Conservation (phyloP, 2,888 invertebrate genomes). For the Drosophila pseudotakahashii region DNA sequence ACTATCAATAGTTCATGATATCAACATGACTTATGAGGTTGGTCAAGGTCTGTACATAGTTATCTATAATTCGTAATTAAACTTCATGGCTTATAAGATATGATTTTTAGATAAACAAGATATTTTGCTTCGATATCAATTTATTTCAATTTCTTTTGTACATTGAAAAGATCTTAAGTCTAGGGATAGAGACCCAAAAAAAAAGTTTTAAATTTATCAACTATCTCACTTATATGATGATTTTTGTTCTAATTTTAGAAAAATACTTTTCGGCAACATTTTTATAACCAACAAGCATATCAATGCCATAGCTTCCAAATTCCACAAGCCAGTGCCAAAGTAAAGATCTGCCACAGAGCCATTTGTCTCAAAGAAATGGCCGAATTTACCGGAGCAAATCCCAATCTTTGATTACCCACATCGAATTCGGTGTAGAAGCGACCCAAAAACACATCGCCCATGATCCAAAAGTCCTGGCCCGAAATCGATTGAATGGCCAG, state of each 20-base stretch:
- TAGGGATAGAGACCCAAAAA: neutral
- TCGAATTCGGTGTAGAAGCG: constrained; percentile 98
- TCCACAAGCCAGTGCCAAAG: neutral
- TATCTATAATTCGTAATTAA: neutral
- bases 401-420: constrained; percentile 92
- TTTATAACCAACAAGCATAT: no score
- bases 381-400: constrained; percentile 88
- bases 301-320: neutral
- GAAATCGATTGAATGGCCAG: constrained; percentile 92
- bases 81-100: neutral
- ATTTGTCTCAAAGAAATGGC: neutral
- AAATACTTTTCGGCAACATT: neutral
- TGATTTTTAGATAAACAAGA: neutral
- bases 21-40: constrained; percentile 16
- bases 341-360: constrained; percentile 2
- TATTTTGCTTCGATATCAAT: neutral
- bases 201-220: neutral
- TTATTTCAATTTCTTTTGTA: constrained; percentile 1
- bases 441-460: constrained; percentile 98
- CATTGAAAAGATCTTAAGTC: neutral
- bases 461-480: constrained; percentile 92
- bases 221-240: no score
- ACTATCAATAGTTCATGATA: neutral
- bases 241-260: neutral
- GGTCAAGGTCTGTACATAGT: neutral